Conservation (phyloP, 2,888 invertebrate genomes). For the Anaspis maculata region DNA sequence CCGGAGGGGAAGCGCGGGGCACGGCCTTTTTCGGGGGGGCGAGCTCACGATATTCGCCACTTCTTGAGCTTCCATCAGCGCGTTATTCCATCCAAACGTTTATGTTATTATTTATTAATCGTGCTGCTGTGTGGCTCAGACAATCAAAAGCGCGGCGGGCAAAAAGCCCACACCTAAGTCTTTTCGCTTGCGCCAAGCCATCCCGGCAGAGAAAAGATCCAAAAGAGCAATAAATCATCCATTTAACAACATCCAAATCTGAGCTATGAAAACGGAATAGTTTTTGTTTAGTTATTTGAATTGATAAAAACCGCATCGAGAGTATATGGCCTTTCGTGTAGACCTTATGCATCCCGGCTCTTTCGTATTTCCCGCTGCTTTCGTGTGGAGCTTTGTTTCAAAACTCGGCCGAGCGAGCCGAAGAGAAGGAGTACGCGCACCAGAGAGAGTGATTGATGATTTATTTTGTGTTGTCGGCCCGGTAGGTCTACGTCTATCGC, state of each 20-base stretch:
- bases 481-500: conserved; percentile 37
- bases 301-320: conserved; percentile 30
- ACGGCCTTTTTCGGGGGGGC: too few species aligned
- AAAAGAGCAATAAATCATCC: conserved; percentile 39
- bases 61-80: too few species aligned
- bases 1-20: too few species aligned
- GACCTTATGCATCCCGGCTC: too few species aligned
- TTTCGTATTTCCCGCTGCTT: conserved; percentile 42
- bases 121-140: neutral
- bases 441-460: conserved; percentile 42
- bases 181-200: too few species aligned
- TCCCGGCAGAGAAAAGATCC: too few species aligned
- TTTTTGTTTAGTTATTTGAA: too few species aligned
- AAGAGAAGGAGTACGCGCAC: too few species aligned
- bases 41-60: conserved; percentile 13
- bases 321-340: conserved; percentile 38
- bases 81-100: too few species aligned
- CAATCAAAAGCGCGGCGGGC: conserved; percentile 7
- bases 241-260: conserved; percentile 35
- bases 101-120: conserved; percentile 13
- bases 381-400: conserved; percentile 39
- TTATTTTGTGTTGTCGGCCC: conserved; percentile 42
- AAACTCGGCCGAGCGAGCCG: too few species aligned
- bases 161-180: too few species aligned
- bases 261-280: too few species aligned